Conservation (phyloP, 2,113 vertebrate genomes). For the Salvelinus alpinus region DNA sequence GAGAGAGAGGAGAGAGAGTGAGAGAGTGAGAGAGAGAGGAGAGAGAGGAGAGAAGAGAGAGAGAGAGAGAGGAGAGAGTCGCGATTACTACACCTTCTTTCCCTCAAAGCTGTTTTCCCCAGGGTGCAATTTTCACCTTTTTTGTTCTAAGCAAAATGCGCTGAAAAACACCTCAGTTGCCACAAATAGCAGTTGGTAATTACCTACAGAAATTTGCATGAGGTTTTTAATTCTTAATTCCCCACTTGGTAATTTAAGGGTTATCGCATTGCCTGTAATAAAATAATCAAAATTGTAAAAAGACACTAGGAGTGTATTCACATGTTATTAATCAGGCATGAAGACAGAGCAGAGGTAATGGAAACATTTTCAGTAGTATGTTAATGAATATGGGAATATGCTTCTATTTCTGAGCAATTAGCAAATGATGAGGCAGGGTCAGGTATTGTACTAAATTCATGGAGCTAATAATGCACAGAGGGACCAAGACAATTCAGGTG, state of each 20-base stretch:
- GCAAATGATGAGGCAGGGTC: constrained; percentile 31
- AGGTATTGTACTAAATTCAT: constrained; percentile 21
- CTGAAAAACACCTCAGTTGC: constrained; percentile 45
- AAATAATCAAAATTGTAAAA: constrained; percentile 25
- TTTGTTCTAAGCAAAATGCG: constrained; percentile 55
- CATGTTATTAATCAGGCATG: constrained; percentile 2
- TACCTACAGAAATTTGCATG: constrained; percentile 24
- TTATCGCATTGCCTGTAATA: constrained; percentile 31
- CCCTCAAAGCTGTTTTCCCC: constrained; percentile 58
- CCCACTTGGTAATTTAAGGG: background rate
- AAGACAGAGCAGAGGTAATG: constrained; percentile 31
- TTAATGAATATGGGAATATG: constrained; percentile 34
- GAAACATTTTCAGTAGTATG: constrained; percentile 29
- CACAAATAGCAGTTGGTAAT: constrained; percentile 47
- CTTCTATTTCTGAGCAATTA: constrained; percentile 36
- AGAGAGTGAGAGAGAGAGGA: too few species aligned
- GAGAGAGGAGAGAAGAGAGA: too few species aligned
- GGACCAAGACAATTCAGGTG: constrained; percentile 39
- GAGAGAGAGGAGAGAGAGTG: too few species aligned
- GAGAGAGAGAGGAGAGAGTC: background rate
- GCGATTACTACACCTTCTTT: constrained; percentile 53
- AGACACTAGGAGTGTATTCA: constrained; percentile 7
- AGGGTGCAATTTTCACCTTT: constrained; percentile 64
- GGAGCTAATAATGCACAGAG: constrained; percentile 47
- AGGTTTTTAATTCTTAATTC: background rate